phyloP scores from a whole-genome alignment of 2,113 vertebrate genomes.

The Canis aureus region DNA sequence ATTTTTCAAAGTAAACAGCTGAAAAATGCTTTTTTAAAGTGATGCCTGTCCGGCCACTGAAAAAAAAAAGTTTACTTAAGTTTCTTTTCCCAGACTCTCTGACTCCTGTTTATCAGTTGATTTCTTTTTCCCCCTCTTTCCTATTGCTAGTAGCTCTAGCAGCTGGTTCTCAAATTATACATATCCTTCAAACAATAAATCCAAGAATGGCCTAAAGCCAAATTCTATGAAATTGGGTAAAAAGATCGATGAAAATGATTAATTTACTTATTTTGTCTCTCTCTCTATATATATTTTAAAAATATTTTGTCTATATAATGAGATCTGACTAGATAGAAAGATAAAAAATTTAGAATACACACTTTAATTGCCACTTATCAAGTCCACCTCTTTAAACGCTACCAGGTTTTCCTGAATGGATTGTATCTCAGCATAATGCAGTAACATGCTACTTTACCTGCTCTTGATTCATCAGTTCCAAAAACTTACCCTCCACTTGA shows the following conservation, averaged over 20 bases:
- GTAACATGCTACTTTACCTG: not conserved
- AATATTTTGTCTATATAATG: conserved; percentile 10
- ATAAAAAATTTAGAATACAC: not conserved
- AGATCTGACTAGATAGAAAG: conserved; percentile 4
- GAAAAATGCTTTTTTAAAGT: conserved; percentile 55
- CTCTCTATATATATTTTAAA: no score
- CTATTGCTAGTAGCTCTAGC: not conserved
- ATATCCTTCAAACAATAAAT: not conserved
- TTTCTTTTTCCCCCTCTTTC: not conserved
- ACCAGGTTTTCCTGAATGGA: not conserved
- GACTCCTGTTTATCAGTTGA: conserved; percentile 64
- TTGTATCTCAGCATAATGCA: no score
- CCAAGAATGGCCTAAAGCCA: not conserved
- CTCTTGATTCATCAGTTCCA: not conserved
- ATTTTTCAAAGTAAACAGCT: conserved; percentile 62
- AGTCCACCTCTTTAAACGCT: not conserved
- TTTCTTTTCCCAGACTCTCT: conserved; percentile 66
- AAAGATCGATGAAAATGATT: not conserved
- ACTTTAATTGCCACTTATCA: conserved; percentile 7
- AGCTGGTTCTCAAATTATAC: not conserved
- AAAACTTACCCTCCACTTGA: not conserved
- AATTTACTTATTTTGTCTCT: not conserved
- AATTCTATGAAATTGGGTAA: not conserved
- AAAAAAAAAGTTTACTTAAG: conserved; percentile 65
- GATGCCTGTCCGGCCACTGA: not conserved